Percentiles rank a stretch among this genome's conserved stretches.
phyloP scores from a whole-genome alignment of 2,888 invertebrate species.

The Dasysyrphus albostriatus region DNA sequence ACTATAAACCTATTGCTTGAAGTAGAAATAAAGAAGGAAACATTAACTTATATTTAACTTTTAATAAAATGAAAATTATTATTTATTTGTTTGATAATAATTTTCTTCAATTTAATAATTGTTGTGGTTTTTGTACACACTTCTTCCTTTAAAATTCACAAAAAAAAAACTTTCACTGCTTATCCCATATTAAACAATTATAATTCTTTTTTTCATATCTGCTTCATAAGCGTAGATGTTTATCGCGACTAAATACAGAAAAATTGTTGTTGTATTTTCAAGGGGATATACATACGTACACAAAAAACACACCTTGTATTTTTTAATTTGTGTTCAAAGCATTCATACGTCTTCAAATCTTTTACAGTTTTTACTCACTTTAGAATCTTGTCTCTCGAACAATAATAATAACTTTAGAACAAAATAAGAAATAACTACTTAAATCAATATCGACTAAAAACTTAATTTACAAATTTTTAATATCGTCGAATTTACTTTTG shows the following conservation, averaged over 20 bases:
- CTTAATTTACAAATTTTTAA: constrained; percentile 1
- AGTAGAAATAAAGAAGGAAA: background rate
- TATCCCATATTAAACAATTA: too few species aligned
- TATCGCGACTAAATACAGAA: too few species aligned
- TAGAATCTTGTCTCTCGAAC: background rate
- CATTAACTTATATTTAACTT: background rate
- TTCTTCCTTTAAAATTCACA: too few species aligned
- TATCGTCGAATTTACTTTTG: constrained; percentile 26
- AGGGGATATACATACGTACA: too few species aligned
- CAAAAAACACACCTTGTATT: too few species aligned
- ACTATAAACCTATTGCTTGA: background rate
- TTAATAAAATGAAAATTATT: background rate
- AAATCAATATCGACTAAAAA: background rate
- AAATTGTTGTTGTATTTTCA: too few species aligned
- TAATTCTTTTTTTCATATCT: too few species aligned
- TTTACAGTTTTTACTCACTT: background rate
- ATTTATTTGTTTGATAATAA: background rate
- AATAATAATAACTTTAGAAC: background rate
- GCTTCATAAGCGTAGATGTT: too few species aligned
- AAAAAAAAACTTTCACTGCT: too few species aligned
- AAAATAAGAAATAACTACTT: background rate
- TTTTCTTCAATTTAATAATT: background rate
- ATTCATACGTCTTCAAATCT: background rate
- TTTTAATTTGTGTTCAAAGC: background rate
- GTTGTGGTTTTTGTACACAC: too few species aligned